Percentiles rank a stretch among this genome's conserved stretches.
These are phyloP conservation scores for Mellivora capensis DNA, from an alignment of 2,113 vertebrate species.

Conservation along the genomic window DNA sequence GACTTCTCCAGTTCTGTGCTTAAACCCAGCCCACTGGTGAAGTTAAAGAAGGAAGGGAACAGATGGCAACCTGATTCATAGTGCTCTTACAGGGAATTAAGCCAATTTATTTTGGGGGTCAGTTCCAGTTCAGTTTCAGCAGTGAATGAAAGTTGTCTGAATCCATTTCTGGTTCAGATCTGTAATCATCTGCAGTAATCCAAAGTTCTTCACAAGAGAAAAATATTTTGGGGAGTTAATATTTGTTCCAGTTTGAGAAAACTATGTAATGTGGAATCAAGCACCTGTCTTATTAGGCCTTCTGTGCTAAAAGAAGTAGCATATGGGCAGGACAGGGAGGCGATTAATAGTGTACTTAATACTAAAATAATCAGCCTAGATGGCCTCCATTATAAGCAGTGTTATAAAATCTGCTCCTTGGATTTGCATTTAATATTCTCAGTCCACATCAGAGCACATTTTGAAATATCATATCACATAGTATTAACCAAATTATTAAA, in stretches of 20 bases:
- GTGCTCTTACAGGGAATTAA: slow-evolving; percentile 27
- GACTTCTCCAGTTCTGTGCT: not conserved
- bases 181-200: not conserved
- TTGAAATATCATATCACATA: slow-evolving; percentile 18
- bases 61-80: slow-evolving; percentile 38
- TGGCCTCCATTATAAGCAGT: not conserved
- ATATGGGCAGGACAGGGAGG: not conserved
- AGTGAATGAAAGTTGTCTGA: slow-evolving; percentile 45
- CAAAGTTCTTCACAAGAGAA: not conserved
- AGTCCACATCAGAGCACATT: not conserved
- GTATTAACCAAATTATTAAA: not conserved
- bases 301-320: slow-evolving; percentile 12
- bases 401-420: not conserved
- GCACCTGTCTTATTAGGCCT: not conserved
- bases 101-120: slow-evolving; percentile 31
- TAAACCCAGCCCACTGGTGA: not conserved
- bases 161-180: slow-evolving; percentile 35
- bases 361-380: slow-evolving; percentile 17
- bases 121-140: slow-evolving; percentile 20
- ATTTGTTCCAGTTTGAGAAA: slow-evolving; percentile 22
- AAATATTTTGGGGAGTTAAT: not conserved
- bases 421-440: slow-evolving; percentile 40
- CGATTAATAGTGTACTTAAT: not conserved
- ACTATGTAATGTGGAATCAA: not conserved
- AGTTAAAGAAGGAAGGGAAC: slow-evolving; percentile 26